Conservation (phyloP, 30 jellyfish, hydroid and myxozoan genomes). For the Hydra vulgaris region DNA sequence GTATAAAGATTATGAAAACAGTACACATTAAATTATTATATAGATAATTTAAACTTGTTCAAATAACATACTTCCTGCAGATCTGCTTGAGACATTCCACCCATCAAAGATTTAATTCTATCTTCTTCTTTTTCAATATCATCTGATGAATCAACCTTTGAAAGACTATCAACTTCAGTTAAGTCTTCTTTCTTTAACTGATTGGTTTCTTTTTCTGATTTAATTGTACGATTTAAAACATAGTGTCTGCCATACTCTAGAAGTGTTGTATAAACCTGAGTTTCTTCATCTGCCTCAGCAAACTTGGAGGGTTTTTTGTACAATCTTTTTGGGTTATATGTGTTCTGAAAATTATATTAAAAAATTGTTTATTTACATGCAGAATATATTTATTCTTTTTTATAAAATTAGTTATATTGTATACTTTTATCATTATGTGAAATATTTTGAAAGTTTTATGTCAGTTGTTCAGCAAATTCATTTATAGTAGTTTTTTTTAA, state of each 20-base stretch:
- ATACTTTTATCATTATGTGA: too few relatives aligned
- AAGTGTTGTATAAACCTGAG: conserved; percentile 73
- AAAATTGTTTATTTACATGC: not conserved
- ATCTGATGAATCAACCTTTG: conserved; percentile 26
- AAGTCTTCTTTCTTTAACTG: not conserved
- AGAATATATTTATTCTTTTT: too few relatives aligned
- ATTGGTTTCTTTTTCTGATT: conserved; percentile 50
- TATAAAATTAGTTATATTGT: too few relatives aligned
- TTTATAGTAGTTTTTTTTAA: too few relatives aligned
- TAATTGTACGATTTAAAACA: conserved; percentile 49
- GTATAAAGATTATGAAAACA: too few relatives aligned
- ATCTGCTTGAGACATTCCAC: conserved; percentile 93
- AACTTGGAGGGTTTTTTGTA: conserved; percentile 50
- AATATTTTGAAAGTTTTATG: too few relatives aligned
- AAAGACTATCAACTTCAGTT: conserved; percentile 40
- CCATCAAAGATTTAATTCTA: conserved; percentile 51
- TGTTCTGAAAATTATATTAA: conserved; percentile 19
- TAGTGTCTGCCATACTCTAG: conserved; percentile 75
- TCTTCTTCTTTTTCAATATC: conserved; percentile 38
- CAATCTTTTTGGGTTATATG: conserved; percentile 71
- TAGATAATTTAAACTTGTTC: too few relatives aligned
- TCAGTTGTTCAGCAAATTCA: too few relatives aligned
- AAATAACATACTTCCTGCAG: conserved; percentile 45
- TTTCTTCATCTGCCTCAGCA: conserved; percentile 68
- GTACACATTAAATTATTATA: too few relatives aligned